A percentile compares a stretch with the other conserved stretches of the same genome.
These are phyloP conservation scores for Echinometra lucunter DNA, from an alignment of 53 echinoderm and acorn worm species.

Conservation along the genomic window DNA sequence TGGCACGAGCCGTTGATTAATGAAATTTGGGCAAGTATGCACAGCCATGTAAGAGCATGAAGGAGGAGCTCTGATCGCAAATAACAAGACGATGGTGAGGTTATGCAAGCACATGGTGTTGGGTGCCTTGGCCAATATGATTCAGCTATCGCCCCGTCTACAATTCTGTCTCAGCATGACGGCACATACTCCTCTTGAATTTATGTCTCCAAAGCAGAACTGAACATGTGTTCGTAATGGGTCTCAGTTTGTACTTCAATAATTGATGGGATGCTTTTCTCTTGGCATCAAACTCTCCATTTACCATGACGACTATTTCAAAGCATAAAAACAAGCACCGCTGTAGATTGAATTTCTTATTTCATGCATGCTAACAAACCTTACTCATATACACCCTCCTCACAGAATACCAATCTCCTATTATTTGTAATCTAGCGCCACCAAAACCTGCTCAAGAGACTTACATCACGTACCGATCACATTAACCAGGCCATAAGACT, in stretches of 20 bases:
- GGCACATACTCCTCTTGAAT: slow-evolving; percentile 53
- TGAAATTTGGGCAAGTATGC: slow-evolving; percentile 72
- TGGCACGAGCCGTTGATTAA: slow-evolving; percentile 68
- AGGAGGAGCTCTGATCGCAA: slow-evolving; percentile 1
- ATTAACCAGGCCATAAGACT: neutral
- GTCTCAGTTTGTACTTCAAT: slow-evolving; percentile 27
- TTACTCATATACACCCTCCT: neutral
- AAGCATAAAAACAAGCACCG: slow-evolving; percentile 37
- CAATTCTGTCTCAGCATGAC: slow-evolving; percentile 42
- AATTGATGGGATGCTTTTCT: slow-evolving; percentile 53
- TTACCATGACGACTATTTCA: slow-evolving; percentile 15
- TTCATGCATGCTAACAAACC: slow-evolving; percentile 37
- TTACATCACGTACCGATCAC: slow-evolving; percentile 45
- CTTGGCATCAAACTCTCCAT: slow-evolving; percentile 26
- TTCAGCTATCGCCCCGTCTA: slow-evolving; percentile 31
- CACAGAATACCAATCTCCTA: slow-evolving; percentile 29
- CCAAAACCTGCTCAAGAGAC: slow-evolving; percentile 23
- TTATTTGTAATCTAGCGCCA: slow-evolving; percentile 23
- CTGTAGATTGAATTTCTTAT: slow-evolving; percentile 23
- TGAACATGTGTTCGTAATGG: slow-evolving; percentile 43
- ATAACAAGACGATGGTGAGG: neutral
- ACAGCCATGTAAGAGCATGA: slow-evolving; percentile 50
- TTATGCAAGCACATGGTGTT: slow-evolving; percentile 63
- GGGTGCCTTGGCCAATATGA: slow-evolving; percentile 41
- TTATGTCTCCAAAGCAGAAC: slow-evolving; percentile 51